Base-by-base conservation (phyloP, 2,113 vertebrate species). In the Eudorcas thomsonii region DNA sequence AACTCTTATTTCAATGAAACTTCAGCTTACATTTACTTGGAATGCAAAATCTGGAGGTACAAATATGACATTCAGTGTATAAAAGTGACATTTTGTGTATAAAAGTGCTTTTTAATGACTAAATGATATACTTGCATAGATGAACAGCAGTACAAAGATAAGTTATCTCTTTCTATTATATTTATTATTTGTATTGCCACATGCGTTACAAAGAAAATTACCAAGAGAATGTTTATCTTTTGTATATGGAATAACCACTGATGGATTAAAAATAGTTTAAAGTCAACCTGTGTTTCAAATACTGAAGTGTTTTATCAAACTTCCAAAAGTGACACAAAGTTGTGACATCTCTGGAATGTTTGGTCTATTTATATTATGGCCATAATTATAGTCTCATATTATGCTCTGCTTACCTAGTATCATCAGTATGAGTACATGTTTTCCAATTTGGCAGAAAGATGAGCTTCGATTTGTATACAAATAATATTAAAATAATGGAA, bases 101-200 rank as follows among this genome's bases (percentile, higher is more conserved):
- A 45, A 91, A 87, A 93, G 25, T 89, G 54, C 17, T 88, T 74
- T 88, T 13, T 48, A 60, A 60, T 50, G n/a, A 36, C 39, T 88
- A 94, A 92, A 52, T 92, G 30, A 91, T 36, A 88, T 80, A 48
- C 25, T 62, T 45, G 9, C 21, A 62, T 81, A 88, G 55, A 59
- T 81, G 57, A 93, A 88, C 26, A 43, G 21, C 36, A 83, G 19
- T 81, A 62, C 80, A 50, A 85, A 92, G n/a, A 45, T 77, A 74
- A 83, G 52, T 82, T 82, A 23, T 57, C 52, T 64, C 19, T 62
- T 28, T 74, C 45, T 92, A 52, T 81, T 84, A 62, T 39, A 84
- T 64, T 88, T 28, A 88, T 95, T 36, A 89, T 91, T 97, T 93
- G 4, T 84, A 30, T 80, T 88, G 88, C 82, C 84, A 60, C 17